Conservation (phyloP, 1,140 invertebrate genomes). For the Radopholus similis region DNA sequence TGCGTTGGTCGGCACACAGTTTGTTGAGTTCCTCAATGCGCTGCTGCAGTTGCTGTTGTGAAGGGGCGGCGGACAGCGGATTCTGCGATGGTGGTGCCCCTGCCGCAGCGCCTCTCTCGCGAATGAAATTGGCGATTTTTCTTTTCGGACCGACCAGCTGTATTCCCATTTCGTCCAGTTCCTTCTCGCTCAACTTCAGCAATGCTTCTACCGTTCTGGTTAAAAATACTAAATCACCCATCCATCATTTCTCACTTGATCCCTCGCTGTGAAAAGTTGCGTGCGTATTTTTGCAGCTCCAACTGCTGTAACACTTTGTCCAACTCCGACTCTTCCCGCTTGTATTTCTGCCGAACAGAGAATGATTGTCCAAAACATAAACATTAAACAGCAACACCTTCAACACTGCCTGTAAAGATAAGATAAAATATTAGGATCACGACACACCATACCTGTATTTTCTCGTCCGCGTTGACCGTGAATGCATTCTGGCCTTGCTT, state of each 20-base stretch:
- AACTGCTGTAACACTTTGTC: not conserved
- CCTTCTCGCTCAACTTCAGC: conserved; percentile 7
- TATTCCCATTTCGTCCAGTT: conserved; percentile 10
- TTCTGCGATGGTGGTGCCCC: not conserved
- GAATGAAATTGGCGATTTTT: conserved; percentile 15
- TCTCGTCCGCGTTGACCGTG: conserved; percentile 1
- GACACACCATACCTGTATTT: no score
- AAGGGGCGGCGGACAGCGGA: not conserved
- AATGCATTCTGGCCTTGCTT: conserved; percentile 13
- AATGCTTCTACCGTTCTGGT: not conserved
- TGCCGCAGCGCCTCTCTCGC: not conserved
- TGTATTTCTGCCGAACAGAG: not conserved
- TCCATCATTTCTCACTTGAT: not conserved
- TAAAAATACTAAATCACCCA: not conserved
- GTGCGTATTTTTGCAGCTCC: conserved; percentile 14
- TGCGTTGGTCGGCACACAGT: conserved; percentile 4
- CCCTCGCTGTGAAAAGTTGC: not conserved
- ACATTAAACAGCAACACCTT: no score
- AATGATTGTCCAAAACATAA: no score
- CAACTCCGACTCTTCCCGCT: not conserved
- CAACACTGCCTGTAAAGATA: no score
- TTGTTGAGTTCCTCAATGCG: conserved; percentile 3
- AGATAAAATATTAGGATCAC: no score
- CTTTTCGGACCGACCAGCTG: conserved; percentile 7
- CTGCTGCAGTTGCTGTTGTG: conserved; percentile 6